phyloP scores from a whole-genome alignment of 2,888 invertebrate species.

The Drosophila neotestacea region DNA sequence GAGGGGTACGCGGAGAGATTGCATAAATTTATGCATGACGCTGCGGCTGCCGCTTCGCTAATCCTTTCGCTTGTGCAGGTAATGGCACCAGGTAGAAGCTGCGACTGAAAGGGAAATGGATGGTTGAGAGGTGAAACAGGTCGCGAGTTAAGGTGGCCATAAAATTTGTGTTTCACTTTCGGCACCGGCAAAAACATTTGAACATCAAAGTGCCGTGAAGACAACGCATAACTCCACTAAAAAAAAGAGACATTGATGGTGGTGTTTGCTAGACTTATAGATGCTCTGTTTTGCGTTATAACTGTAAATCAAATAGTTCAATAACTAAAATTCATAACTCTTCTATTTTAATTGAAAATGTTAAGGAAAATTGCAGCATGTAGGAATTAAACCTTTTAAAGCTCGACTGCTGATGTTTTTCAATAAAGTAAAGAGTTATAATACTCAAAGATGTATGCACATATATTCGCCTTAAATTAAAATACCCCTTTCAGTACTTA shows the following conservation, averaged over 20 bases:
- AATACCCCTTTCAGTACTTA: neutral
- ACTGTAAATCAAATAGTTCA: too few relatives aligned
- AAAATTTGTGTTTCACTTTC: constrained; percentile 49
- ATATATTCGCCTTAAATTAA: too few relatives aligned
- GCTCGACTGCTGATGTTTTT: too few relatives aligned
- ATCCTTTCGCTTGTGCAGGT: constrained; percentile 44
- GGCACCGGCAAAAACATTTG: constrained; percentile 53
- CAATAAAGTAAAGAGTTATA: too few relatives aligned
- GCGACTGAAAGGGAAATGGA: too few relatives aligned
- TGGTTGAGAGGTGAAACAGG: neutral
- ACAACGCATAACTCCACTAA: constrained; percentile 11
- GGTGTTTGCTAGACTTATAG: neutral
- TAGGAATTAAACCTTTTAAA: too few relatives aligned
- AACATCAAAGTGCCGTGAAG: constrained; percentile 61
- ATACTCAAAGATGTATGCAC: too few relatives aligned
- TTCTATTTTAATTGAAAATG: too few relatives aligned
- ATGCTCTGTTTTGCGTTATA: too few relatives aligned
- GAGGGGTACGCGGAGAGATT: constrained; percentile 2
- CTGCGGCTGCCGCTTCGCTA: constrained; percentile 37
- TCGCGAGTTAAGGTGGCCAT: constrained; percentile 4
- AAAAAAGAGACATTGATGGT: neutral
- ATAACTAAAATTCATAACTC: too few relatives aligned
- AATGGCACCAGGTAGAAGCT: constrained; percentile 3
- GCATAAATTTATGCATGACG: constrained; percentile 46
- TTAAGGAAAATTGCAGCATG: too few relatives aligned